A percentile compares a stretch with the other conserved stretches of the same genome.
Evolutionary conservation across 2,888 invertebrate species (phyloP).

Genomic region (Timema podura): DNA sequence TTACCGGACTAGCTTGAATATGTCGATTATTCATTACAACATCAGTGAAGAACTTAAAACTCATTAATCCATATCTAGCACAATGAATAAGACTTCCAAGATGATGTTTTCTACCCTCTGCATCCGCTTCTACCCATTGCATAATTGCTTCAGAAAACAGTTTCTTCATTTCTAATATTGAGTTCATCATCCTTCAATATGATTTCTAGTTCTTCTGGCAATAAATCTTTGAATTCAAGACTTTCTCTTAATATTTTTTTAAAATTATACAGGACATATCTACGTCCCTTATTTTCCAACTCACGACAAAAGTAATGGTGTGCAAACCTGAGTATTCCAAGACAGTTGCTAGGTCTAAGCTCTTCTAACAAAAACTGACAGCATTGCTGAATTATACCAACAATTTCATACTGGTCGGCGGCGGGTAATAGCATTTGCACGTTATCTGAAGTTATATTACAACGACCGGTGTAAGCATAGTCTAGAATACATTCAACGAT

Average conservation of each 20-base stretch:
- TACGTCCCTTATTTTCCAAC: slow-evolving; percentile 57
- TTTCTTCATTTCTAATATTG: slow-evolving; percentile 67
- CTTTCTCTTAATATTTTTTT: slow-evolving; percentile 51
- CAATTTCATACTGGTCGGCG: slow-evolving; percentile 69
- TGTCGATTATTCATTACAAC: slow-evolving; percentile 33
- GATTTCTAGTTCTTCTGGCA: slow-evolving; percentile 57
- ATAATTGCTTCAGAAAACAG: slow-evolving; percentile 69
- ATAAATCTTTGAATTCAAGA: slow-evolving; percentile 58
- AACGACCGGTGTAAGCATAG: slow-evolving; percentile 69
- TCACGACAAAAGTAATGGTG: slow-evolving; percentile 65
- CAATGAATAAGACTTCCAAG: slow-evolving; percentile 60
- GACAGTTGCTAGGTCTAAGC: slow-evolving; percentile 62
- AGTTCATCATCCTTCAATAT: slow-evolving; percentile 66
- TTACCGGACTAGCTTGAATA: slow-evolving; percentile 32
- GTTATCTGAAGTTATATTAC: slow-evolving; percentile 59
- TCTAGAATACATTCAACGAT: slow-evolving; percentile 64
- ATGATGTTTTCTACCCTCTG: slow-evolving; percentile 51
- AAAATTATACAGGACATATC: slow-evolving; percentile 57
- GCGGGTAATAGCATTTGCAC: slow-evolving; percentile 65
- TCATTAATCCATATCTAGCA: slow-evolving; percentile 63
- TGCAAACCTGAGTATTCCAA: slow-evolving; percentile 67
- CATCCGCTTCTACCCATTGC: slow-evolving; percentile 63
- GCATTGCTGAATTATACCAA: slow-evolving; percentile 66
- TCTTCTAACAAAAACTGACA: slow-evolving; percentile 62
- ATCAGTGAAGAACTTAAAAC: slow-evolving; percentile 53